These are phyloP conservation scores for Pantherophis guttatus DNA, from an alignment of 2,113 vertebrate genomes.

Conservation along the genomic window DNA sequence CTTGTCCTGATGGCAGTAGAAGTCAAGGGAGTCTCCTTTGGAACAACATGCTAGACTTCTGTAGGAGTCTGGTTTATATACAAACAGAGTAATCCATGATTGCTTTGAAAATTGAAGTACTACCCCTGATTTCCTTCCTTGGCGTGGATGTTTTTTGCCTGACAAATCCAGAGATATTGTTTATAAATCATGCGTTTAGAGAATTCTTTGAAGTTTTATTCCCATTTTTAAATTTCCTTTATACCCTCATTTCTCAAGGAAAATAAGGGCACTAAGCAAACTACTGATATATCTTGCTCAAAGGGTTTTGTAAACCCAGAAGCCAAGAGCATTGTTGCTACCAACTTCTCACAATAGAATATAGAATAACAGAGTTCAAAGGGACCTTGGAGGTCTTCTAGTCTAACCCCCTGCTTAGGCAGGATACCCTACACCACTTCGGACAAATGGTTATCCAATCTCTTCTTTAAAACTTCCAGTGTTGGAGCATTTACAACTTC, in stretches of 20 bases:
- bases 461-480: no score
- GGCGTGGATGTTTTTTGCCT: background rate
- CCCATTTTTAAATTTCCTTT: background rate
- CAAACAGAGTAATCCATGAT: background rate
- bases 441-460: no score
- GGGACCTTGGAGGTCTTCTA: no score
- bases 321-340: background rate
- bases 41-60: background rate
- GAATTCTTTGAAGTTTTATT: background rate
- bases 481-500: no score
- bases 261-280: background rate
- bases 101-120: background rate
- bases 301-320: background rate
- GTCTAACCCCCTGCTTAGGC: no score
- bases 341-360: background rate
- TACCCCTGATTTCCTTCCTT: background rate
- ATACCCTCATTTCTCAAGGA: background rate
- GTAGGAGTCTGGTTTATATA: background rate
- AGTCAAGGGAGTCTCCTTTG: background rate
- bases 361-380: no score
- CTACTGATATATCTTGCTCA: background rate
- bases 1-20: background rate
- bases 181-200: background rate
- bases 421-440: no score
- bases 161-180: background rate